phyloP scores from a whole-genome alignment of 2,888 invertebrate genomes.

The Shargacucullia verbasci region DNA sequence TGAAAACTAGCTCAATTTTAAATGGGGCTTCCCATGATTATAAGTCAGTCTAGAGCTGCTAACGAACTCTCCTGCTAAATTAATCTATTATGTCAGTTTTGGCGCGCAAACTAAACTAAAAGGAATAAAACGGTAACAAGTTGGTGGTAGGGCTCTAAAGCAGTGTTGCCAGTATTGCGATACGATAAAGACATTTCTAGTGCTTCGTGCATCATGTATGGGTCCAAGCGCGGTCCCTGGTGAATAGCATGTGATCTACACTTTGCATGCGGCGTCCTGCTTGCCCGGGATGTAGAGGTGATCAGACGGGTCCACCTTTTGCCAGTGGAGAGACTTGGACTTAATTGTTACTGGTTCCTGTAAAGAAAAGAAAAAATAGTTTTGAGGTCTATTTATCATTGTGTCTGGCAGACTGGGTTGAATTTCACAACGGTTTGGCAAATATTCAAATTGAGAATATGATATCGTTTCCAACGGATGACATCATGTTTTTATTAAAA shows the following conservation, averaged over 20 bases:
- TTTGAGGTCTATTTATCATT: neutral
- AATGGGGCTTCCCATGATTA: too few relatives aligned
- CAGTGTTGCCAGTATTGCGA: constrained; percentile 2
- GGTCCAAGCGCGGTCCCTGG: constrained; percentile 46
- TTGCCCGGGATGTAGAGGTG: constrained; percentile 80
- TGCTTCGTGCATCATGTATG: constrained; percentile 32
- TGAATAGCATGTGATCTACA: constrained; percentile 51
- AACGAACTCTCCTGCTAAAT: too few relatives aligned
- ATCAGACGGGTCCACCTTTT: constrained; percentile 81
- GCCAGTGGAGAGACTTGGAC: constrained; percentile 83
- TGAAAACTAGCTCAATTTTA: too few relatives aligned
- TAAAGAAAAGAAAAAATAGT: constrained; percentile 53
- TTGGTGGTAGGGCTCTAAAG: constrained; percentile 9
- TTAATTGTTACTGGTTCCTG: constrained; percentile 83
- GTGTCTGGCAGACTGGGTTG: constrained; percentile 1
- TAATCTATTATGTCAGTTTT: neutral
- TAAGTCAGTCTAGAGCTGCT: too few relatives aligned
- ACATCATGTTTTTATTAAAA: constrained; percentile 9
- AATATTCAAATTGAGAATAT: constrained; percentile 25
- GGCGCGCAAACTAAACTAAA: constrained; percentile 1
- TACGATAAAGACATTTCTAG: constrained; percentile 6
- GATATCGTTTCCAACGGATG: neutral
- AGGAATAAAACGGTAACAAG: too few relatives aligned
- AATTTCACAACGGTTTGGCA: constrained; percentile 18
- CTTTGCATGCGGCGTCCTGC: constrained; percentile 59